These are phyloP conservation scores for Sanderia malayensis DNA, from an alignment of 30 jellyfish, hydroid and myxozoan species.

Conservation along the genomic window DNA sequence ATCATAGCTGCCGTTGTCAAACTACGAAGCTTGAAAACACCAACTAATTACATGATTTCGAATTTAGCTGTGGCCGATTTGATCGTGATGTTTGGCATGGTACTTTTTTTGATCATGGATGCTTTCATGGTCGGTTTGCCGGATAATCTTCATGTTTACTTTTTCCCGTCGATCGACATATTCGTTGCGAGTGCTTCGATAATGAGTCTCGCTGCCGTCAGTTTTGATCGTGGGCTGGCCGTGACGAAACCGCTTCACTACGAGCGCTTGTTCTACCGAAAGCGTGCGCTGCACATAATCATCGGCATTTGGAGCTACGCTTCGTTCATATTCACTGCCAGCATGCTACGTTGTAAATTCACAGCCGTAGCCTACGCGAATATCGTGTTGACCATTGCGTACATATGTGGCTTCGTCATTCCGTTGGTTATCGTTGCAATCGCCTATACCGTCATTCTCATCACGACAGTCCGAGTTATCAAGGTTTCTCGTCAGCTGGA, in stretches of 20 bases:
- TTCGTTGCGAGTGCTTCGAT: slow-evolving; percentile 59
- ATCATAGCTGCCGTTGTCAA: slow-evolving; percentile 42
- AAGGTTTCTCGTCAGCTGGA: slow-evolving; percentile 38
- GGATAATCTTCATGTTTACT: slow-evolving; percentile 17
- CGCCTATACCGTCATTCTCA: slow-evolving; percentile 42
- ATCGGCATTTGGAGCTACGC: slow-evolving; percentile 46
- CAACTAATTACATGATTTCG: slow-evolving; percentile 59
- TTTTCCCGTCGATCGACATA: slow-evolving; percentile 64
- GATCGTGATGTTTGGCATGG: slow-evolving; percentile 58
- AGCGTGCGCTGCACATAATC: slow-evolving; percentile 47
- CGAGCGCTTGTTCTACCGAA: slow-evolving; percentile 34
- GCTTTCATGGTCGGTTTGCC: slow-evolving; percentile 28
- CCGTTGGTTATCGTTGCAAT: slow-evolving; percentile 46
- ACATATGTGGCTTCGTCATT: slow-evolving; percentile 43
- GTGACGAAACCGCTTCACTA: slow-evolving; percentile 54
- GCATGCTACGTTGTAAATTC: slow-evolving; percentile 34
- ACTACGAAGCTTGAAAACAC: slow-evolving; percentile 43
- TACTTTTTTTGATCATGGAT: slow-evolving; percentile 22
- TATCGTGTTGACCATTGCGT: slow-evolving; percentile 37
- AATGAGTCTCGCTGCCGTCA: slow-evolving; percentile 71
- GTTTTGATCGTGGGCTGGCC: slow-evolving; percentile 63
- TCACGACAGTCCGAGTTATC: slow-evolving; percentile 39
- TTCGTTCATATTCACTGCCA: slow-evolving; percentile 28
- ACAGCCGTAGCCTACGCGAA: slow-evolving; percentile 24
- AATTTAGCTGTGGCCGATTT: slow-evolving; percentile 64